Evolutionary conservation across 2,888 invertebrate genomes (phyloP).

Genomic region (Dasysyrphus tricinctus): DNA sequence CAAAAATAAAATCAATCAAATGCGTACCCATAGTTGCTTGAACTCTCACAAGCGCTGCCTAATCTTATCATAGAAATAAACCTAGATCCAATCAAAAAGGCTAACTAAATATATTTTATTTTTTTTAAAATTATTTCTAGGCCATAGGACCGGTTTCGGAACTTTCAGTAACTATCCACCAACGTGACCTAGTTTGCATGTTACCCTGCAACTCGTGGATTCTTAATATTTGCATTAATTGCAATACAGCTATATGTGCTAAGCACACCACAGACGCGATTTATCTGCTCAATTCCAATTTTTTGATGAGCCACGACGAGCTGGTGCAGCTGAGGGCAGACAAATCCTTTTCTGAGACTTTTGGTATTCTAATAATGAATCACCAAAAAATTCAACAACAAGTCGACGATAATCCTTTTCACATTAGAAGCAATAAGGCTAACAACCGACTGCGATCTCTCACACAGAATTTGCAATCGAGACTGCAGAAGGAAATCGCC

Average conservation of each 20-base stretch:
- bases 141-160: constrained; percentile 80
- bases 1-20: constrained; percentile 26
- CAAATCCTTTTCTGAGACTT: constrained; percentile 89
- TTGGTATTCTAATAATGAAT: constrained; percentile 87
- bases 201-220: constrained; percentile 79
- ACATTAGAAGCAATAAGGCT: constrained; percentile 84
- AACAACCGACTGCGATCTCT: constrained; percentile 81
- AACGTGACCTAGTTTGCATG: constrained; percentile 80
- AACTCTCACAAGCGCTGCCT: not conserved
- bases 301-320: constrained; percentile 85
- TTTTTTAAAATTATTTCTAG: constrained; percentile 77
- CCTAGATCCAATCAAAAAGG: constrained; percentile 15
- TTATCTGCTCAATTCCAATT: constrained; percentile 80
- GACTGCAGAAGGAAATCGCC: constrained; percentile 88
- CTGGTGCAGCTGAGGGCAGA: constrained; percentile 86
- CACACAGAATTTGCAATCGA: constrained; percentile 87
- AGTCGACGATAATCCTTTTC: constrained; percentile 49
- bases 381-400: constrained; percentile 75
- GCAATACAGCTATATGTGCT: constrained; percentile 81
- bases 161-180: constrained; percentile 79
- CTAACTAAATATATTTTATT: constrained; percentile 18
- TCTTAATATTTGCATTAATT: constrained; percentile 81
- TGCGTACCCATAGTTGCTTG: not conserved
- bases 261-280: constrained; percentile 74
- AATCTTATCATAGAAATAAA: constrained; percentile 13